Evolutionary conservation across 2,888 invertebrate genomes (phyloP), one percentile per base, ranked within the genome.

Genomic region (Cancer borealis): DNA sequence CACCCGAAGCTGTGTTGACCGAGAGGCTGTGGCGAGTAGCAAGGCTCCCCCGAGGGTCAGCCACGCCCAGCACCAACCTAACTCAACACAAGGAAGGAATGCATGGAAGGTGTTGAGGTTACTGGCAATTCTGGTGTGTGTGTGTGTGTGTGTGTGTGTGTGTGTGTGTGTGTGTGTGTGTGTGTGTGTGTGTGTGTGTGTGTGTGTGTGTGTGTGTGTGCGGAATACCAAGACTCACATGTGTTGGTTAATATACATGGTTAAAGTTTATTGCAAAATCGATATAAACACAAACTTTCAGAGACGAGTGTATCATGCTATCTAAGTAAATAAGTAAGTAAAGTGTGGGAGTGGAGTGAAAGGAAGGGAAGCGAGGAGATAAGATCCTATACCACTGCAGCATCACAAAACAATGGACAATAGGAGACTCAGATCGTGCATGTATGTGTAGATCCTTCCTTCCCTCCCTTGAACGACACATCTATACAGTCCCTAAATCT

Each of bases 1-100:
- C 84, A 84, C 39, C 84, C 84, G 30, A 12, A 12, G 84, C 84
- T 39, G 12, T 84, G 39, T 84, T 84, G 84, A 84, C 84, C 84
- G 84, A 84, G 84, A 84, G 84, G 84, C 84, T 12, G 54, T 0
- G 39, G 0, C 39, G 84, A 84, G 84, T 30, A 84, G 84, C 84
- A 17, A 84, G 84, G 84, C 39, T 84, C 4, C 3, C 84, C 39
- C 17, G 39, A 39, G 84, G 39, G 84, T 84, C 39, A 14, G 84
- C 73, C 73, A 17, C 73, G 73, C 73, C 26, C 73, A 73, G 73
- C 73, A 73, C 73, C 73, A 73, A 26, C 73, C 26, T 26, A n/a
- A 54, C 10, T 3, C 8, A 54, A 54, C 10, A 54, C 54, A 54
- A 14, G 54, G 14, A 39, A 79, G 73, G 73, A 30, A 84, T 84